phyloP scores from a whole-genome alignment of 2,113 vertebrate species.

The Macroglossus sobrinus region DNA sequence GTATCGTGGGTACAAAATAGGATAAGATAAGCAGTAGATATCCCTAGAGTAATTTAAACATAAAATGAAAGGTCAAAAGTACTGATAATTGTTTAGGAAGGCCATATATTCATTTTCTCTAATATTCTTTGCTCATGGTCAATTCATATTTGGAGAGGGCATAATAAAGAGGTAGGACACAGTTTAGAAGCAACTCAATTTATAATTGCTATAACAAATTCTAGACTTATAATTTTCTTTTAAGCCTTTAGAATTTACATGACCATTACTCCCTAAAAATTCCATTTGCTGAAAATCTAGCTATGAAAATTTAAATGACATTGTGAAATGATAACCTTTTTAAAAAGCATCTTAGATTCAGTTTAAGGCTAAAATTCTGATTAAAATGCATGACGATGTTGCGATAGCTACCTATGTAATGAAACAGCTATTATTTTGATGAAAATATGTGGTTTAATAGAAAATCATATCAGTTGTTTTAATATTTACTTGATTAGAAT shows the following conservation, averaged over 20 bases:
- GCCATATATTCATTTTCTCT: neutral
- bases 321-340: neutral
- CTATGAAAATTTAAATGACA: neutral
- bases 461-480: neutral
- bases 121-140: neutral
- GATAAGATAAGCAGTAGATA: neutral
- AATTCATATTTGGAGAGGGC: neutral
- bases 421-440: neutral
- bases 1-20: neutral
- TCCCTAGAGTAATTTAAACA: neutral
- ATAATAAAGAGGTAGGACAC: neutral
- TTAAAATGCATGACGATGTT: neutral
- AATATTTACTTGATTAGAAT: neutral
- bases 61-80: neutral
- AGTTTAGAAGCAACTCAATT: neutral
- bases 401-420: neutral
- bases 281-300: neutral
- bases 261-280: neutral
- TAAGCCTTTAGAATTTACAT: conserved; percentile 18
- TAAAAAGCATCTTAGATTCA: neutral
- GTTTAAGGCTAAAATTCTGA: neutral
- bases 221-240: neutral
- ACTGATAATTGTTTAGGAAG: neutral
- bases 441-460: neutral
- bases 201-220: neutral